These are phyloP conservation scores for Byasa hedistus DNA, from an alignment of 2,888 invertebrate genomes.

Conservation along the genomic window DNA sequence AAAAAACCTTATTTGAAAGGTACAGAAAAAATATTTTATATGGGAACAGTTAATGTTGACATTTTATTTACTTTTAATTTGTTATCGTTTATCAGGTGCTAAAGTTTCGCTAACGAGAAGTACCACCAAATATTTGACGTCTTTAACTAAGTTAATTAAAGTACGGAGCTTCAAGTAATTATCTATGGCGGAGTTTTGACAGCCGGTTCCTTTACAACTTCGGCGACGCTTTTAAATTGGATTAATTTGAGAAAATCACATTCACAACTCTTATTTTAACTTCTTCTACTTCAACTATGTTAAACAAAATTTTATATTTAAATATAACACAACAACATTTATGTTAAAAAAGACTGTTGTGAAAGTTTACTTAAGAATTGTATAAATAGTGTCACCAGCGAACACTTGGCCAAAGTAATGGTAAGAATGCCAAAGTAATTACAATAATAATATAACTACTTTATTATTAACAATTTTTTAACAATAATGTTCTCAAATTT, in stretches of 20 bases:
- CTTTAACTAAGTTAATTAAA: conserved; percentile 19
- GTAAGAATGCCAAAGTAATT: too few species aligned
- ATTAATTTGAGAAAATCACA: conserved; percentile 25
- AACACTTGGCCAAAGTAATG: too few species aligned
- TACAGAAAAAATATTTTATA: too few species aligned
- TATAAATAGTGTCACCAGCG: too few species aligned
- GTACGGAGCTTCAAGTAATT: conserved; percentile 15
- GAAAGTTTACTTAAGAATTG: too few species aligned
- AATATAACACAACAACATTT: too few species aligned
- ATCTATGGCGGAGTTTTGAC: conserved; percentile 25
- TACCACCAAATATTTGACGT: conserved; percentile 23
- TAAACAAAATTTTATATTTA: not conserved
- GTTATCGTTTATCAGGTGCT: conserved; percentile 4
- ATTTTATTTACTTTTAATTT: not conserved
- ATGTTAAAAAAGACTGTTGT: too few species aligned
- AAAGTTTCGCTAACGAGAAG: conserved; percentile 9
- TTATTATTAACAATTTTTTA: too few species aligned
- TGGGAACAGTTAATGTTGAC: not conserved
- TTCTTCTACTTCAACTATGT: not conserved
- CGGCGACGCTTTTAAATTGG: conserved; percentile 15
- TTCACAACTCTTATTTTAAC: conserved; percentile 9
- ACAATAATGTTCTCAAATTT: too few species aligned
- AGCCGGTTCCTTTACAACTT: conserved; percentile 22
- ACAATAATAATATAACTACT: too few species aligned
- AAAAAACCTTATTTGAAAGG: too few species aligned